These are phyloP conservation scores for Alethe diademata DNA, from an alignment of 2,113 vertebrate genomes.

Conservation along the genomic window DNA sequence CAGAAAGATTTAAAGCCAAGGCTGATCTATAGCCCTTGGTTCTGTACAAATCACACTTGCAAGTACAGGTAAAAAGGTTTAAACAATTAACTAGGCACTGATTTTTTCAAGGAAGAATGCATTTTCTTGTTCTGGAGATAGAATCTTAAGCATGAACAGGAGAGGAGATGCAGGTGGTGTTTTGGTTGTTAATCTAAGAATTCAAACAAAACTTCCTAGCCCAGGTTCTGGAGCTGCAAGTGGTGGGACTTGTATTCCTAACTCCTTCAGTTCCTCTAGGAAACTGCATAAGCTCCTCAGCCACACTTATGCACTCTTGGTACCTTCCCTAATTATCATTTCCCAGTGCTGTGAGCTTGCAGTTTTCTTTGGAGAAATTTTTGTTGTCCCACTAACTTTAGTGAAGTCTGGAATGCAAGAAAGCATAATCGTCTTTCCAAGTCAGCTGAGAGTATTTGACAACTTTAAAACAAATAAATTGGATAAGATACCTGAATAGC, in stretches of 20 bases:
- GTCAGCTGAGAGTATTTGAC: not conserved
- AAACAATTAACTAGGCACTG: not conserved
- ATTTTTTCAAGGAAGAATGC: not conserved
- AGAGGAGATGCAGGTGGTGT: not conserved
- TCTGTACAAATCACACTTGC: not conserved
- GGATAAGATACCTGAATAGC: not conserved
- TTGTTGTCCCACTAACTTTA: not conserved
- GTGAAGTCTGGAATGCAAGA: not conserved
- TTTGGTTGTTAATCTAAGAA: not conserved
- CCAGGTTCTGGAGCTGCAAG: not conserved
- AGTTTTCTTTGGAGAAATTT: not conserved
- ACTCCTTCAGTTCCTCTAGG: not conserved
- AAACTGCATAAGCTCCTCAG: not conserved
- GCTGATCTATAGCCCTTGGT: not conserved
- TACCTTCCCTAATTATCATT: not conserved
- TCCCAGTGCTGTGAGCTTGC: not conserved
- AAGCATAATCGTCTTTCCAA: accelerated
- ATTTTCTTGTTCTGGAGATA: not conserved
- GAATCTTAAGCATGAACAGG: not conserved
- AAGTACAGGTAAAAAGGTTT: not conserved
- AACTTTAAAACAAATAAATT: not conserved
- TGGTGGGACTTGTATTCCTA: not conserved
- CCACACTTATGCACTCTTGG: not conserved
- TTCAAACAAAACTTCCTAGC: not conserved
- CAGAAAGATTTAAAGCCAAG: not conserved